Conservation (phyloP, 2,113 vertebrate species). For the Puffinus mauretanicus region DNA sequence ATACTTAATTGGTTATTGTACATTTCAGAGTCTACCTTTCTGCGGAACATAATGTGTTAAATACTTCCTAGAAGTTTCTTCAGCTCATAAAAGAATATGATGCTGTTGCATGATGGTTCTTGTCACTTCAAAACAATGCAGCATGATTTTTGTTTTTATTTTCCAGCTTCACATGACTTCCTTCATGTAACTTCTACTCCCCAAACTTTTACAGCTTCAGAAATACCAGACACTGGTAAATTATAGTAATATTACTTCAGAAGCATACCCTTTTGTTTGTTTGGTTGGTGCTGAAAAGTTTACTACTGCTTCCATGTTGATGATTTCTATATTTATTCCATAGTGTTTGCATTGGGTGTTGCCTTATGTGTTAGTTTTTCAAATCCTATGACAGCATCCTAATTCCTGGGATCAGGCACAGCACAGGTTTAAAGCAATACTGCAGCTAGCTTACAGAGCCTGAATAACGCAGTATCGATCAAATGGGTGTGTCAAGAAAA, state of each 20-base stretch:
- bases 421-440: background rate
- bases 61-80: background rate
- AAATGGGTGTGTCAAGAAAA: background rate
- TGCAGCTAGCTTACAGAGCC: background rate
- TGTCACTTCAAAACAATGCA: background rate
- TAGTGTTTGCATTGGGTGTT: background rate
- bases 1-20: background rate
- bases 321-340: background rate
- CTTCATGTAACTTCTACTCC: background rate
- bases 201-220: background rate
- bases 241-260: background rate
- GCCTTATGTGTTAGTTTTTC: background rate
- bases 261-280: background rate
- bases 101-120: background rate
- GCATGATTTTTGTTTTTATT: background rate
- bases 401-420: background rate
- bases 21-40: background rate
- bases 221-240: constrained; percentile 19
- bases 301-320: background rate
- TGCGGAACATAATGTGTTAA: background rate
- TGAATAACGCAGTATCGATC: background rate
- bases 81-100: background rate
- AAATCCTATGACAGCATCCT: background rate
- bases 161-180: background rate
- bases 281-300: background rate